A percentile compares a stretch with the other conserved stretches of the same genome.
These are phyloP conservation scores for Penaeus japonicus DNA, from an alignment of 1,140 invertebrate genomes.

Conservation along the genomic window DNA sequence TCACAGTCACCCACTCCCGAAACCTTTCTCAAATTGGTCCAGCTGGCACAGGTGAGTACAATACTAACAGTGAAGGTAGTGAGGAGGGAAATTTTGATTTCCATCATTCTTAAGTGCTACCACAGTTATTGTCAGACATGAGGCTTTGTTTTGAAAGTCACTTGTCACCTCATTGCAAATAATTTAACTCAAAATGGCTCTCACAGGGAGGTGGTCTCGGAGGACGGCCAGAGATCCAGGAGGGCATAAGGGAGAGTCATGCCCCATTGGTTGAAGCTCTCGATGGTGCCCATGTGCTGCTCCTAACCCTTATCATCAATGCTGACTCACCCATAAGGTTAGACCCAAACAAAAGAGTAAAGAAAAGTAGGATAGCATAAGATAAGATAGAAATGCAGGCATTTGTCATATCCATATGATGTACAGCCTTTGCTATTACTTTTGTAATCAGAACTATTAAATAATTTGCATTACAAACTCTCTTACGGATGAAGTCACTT, in stretches of 20 bases:
- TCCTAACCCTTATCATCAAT: slow-evolving; percentile 34
- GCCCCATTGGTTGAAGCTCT: slow-evolving; percentile 28
- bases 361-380: not conserved
- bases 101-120: too few relatives aligned
- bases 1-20: slow-evolving; percentile 2
- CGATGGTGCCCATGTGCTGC: slow-evolving; percentile 25
- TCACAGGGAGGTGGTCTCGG: slow-evolving; percentile 30
- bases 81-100: not conserved
- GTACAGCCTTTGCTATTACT: too few relatives aligned
- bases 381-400: too few relatives aligned
- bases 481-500: too few relatives aligned
- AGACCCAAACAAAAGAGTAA: not conserved
- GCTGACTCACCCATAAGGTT: slow-evolving; percentile 32
- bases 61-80: not conserved
- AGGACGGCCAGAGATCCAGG: slow-evolving; percentile 30
- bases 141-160: too few relatives aligned
- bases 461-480: too few relatives aligned
- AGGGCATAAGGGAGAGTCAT: slow-evolving; percentile 26
- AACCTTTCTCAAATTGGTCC: slow-evolving; percentile 30
- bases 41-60: slow-evolving; percentile 37
- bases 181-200: not conserved
- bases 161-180: too few relatives aligned
- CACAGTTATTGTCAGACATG: too few relatives aligned
- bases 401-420: too few relatives aligned
- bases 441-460: too few relatives aligned